Evolutionary conservation across 2,113 vertebrate genomes (phyloP), one percentile per base, ranked within the genome.

Genomic region (Rafetus swinhoei): DNA sequence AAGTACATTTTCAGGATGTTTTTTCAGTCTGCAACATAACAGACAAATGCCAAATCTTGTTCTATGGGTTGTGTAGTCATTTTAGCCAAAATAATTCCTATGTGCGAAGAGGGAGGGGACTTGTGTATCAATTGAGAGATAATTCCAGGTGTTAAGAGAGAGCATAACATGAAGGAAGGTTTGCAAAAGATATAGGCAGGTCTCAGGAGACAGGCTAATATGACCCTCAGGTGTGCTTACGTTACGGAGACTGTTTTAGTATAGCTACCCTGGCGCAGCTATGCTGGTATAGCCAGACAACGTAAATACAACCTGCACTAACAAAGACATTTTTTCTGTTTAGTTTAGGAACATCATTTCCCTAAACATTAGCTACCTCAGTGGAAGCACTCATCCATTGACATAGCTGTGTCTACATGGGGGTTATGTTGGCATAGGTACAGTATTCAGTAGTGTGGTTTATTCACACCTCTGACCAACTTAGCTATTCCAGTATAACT

Each of bases 21-120:
- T 65, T 82, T 74, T 29, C 5, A 0, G 86, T 50, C 69, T 91
- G 87, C 69, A 90, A 24, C 90, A 2, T 29, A 87, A 91, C 2
- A 55, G 89, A 50, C 50, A 29, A 5, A 65, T 54, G 76, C 83
- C 55, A 94, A 92, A 95, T 52, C 53, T n/a, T 0, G 93, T 84
- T 65, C 86, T 90, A 76, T 83, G 53, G 9, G 52, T n/a, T 50
- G 74, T 90, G 85, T 8, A 65, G 93, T 84, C 65, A 19, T n/a
- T 35, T 12, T 91, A 52, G 53, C 90, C 84, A 79, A 55, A 83
- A 65, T 65, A 92, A 86, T 93, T 94, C 81, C 93, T 96, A 92
- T 89, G 85, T 93, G 54, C 81, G 91, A 86, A 89, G 90, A 87
- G 81, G 92, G 96, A 96, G 93, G 94, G 94, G 96, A 82, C 81